These are phyloP conservation scores for Saturnia japonica DNA, from an alignment of 2,888 invertebrate species.

Conservation along the genomic window DNA sequence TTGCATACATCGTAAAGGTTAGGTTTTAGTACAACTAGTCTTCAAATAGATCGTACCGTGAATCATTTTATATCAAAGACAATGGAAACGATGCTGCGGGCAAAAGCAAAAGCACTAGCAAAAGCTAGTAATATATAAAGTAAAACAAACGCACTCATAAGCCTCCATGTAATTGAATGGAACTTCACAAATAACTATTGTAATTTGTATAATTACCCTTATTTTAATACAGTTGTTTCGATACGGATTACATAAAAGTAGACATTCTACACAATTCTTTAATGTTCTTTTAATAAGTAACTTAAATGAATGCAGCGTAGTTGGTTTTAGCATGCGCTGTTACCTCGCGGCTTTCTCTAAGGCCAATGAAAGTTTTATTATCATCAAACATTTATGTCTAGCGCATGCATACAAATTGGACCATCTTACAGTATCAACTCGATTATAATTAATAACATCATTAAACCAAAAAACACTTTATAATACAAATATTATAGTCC, in stretches of 20 bases:
- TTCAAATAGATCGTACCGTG: too few relatives aligned
- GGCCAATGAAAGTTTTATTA: constrained; percentile 70
- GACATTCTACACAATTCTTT: neutral
- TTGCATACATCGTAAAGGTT: too few relatives aligned
- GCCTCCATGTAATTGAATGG: too few relatives aligned
- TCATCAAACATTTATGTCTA: constrained; percentile 42
- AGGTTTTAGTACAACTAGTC: too few relatives aligned
- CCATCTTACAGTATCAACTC: neutral
- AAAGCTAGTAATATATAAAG: too few relatives aligned
- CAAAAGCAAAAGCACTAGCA: too few relatives aligned
- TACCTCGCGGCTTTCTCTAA: constrained; percentile 72
- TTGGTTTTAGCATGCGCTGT: constrained; percentile 53
- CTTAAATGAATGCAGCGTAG: neutral
- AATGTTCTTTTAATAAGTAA: neutral
- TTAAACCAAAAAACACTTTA: neutral
- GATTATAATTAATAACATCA: neutral
- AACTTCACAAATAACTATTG: too few relatives aligned
- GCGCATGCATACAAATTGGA: constrained; percentile 61
- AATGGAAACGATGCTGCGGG: too few relatives aligned
- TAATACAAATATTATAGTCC: neutral
- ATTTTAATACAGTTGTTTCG: neutral
- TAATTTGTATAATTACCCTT: too few relatives aligned
- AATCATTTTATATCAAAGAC: too few relatives aligned
- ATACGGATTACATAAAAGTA: neutral
- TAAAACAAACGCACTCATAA: too few relatives aligned